phyloP scores from a whole-genome alignment of 2,888 invertebrate genomes.

The Drosophila tanythrix region DNA sequence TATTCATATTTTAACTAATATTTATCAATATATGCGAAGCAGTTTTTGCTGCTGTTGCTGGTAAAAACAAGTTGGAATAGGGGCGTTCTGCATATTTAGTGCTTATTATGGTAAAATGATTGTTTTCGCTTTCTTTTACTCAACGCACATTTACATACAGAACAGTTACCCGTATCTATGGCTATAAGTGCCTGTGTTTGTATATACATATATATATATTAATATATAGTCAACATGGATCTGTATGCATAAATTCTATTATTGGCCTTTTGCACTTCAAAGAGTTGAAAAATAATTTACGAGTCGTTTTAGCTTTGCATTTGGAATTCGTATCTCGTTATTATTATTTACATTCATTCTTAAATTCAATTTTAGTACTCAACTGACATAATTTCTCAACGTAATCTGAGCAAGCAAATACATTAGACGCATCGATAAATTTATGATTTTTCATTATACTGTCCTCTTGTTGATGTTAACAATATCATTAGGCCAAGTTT shows the following conservation, averaged over 20 bases:
- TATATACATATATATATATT: background rate
- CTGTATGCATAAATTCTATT: slow-evolving; percentile 45
- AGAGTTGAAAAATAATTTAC: background rate
- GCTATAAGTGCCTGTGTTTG: slow-evolving; percentile 1
- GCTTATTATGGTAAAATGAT: slow-evolving; percentile 78
- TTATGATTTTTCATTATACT: background rate
- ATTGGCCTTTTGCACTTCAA: slow-evolving; percentile 5
- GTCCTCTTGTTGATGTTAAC: background rate
- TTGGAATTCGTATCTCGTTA: slow-evolving; percentile 6
- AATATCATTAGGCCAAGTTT: background rate
- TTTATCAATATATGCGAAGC: slow-evolving; percentile 63
- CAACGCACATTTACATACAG: slow-evolving; percentile 62
- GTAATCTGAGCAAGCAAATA: slow-evolving; percentile 3
- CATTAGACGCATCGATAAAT: background rate
- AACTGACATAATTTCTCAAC: background rate
- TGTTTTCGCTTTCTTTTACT: slow-evolving; percentile 62
- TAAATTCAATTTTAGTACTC: slow-evolving; percentile 1
- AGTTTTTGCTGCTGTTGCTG: slow-evolving; percentile 5
- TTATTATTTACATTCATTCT: slow-evolving; percentile 27
- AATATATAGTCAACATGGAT: slow-evolving; percentile 5
- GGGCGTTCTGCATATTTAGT: slow-evolving; percentile 73
- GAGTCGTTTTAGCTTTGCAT: background rate
- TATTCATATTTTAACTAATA: slow-evolving; percentile 80
- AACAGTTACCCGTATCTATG: slow-evolving; percentile 17
- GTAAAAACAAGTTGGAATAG: slow-evolving; percentile 41